These are phyloP conservation scores for Hymenopus coronatus DNA, from an alignment of 2,888 invertebrate species.

Conservation along the genomic window DNA sequence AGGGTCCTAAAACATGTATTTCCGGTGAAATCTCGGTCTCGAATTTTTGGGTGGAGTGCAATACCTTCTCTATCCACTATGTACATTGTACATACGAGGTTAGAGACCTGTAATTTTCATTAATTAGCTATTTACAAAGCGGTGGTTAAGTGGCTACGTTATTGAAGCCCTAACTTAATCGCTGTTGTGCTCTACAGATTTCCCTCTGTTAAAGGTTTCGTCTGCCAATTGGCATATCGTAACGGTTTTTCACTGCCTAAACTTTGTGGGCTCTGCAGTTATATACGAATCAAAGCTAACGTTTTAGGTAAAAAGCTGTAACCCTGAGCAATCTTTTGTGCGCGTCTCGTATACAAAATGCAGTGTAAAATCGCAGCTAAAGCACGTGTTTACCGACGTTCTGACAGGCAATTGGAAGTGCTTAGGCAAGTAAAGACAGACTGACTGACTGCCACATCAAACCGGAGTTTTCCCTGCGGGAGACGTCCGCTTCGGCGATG, in stretches of 20 bases:
- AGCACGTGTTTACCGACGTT: neutral
- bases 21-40: no score
- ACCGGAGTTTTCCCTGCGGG: neutral
- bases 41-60: no score
- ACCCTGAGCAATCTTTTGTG: neutral
- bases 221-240: neutral
- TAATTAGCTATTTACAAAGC: no score
- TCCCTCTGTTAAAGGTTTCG: neutral
- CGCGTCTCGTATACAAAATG: neutral
- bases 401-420: neutral
- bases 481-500: neutral
- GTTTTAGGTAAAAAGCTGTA: neutral
- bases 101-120: no score
- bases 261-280: neutral
- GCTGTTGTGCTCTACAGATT: neutral
- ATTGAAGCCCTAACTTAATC: neutral
- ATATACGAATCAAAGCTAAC: neutral
- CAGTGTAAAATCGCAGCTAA: neutral
- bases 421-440: neutral
- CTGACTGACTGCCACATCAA: neutral
- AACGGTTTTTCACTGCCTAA: neutral
- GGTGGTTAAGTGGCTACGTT: no score
- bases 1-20: no score
- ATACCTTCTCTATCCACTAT: no score
- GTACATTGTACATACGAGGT: no score